Evolutionary conservation across 2,113 vertebrate genomes (phyloP).

Genomic region (Plectropomus leopardus): DNA sequence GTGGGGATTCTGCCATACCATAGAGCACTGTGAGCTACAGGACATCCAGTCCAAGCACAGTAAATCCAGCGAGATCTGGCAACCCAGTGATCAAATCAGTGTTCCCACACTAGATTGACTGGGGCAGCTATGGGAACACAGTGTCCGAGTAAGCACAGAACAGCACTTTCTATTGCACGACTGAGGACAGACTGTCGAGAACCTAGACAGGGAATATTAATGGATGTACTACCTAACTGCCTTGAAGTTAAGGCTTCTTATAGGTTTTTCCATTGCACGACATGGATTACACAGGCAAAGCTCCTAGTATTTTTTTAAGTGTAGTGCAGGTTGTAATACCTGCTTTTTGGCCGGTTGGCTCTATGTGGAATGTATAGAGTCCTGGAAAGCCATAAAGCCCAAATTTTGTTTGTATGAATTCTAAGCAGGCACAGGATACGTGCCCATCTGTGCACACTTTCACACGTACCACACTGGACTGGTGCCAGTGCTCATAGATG

Average conservation of each 20-base stretch:
- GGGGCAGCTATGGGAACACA: slow-evolving; percentile 57
- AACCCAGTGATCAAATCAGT: slow-evolving; percentile 64
- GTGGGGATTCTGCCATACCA: slow-evolving; percentile 51
- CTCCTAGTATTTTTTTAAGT: slow-evolving; percentile 15
- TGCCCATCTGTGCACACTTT: slow-evolving; percentile 10
- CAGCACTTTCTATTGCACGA: slow-evolving; percentile 40
- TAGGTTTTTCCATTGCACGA: slow-evolving; percentile 49
- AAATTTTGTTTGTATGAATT: slow-evolving; percentile 18
- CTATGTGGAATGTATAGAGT: neutral
- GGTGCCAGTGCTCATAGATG: slow-evolving; percentile 7
- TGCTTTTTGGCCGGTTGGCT: slow-evolving; percentile 11
- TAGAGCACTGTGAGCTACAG: slow-evolving; percentile 56
- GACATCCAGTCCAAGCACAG: slow-evolving; percentile 77
- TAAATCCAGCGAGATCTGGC: slow-evolving; percentile 76
- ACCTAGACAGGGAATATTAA: slow-evolving; percentile 29
- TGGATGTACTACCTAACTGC: slow-evolving; percentile 35
- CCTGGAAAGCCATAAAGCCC: neutral
- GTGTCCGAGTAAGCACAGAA: slow-evolving; percentile 59
- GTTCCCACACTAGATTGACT: slow-evolving; percentile 65
- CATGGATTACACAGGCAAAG: slow-evolving; percentile 33
- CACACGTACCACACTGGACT: slow-evolving; percentile 17
- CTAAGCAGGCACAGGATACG: neutral
- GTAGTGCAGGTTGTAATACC: neutral
- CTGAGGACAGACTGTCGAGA: slow-evolving; percentile 54
- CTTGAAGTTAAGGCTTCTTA: slow-evolving; percentile 44